Percentiles rank a stretch among this genome's conserved stretches.
Conservation (phyloP, 2,888 invertebrate genomes). For the Melipona bicolor region DNA sequence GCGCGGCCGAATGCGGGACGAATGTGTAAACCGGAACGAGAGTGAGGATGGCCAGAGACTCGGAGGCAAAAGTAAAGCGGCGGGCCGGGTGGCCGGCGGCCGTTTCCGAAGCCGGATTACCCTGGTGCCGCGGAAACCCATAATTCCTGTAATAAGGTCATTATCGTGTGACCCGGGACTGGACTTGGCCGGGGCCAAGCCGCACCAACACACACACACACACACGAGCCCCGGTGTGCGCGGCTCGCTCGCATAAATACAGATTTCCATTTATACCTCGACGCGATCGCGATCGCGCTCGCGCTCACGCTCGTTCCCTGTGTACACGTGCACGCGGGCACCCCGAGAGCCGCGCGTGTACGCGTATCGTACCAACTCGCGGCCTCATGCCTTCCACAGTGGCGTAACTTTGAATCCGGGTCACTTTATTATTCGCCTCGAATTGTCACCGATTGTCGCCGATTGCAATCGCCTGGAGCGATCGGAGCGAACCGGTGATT, state of each 20-base stretch:
- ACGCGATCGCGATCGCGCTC: constrained; percentile 1
- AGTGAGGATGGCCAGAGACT: not conserved
- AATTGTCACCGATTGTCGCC: not conserved
- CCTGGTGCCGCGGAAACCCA: constrained; percentile 60
- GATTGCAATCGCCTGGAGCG: not conserved
- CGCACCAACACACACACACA: constrained; percentile 28
- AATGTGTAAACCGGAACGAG: constrained; percentile 52
- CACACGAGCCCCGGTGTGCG: not conserved
- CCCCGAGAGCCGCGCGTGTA: not conserved
- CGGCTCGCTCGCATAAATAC: constrained; percentile 58
- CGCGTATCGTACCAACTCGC: constrained; percentile 35
- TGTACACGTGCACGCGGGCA: not conserved
- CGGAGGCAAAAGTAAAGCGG: constrained; percentile 47
- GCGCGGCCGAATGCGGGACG: not conserved
- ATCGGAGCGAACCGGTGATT: no score
- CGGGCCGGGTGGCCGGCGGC: constrained; percentile 31
- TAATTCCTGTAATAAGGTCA: constrained; percentile 73
- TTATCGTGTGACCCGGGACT: constrained; percentile 71
- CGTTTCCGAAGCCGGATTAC: constrained; percentile 60
- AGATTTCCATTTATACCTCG: constrained; percentile 62
- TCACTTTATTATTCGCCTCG: not conserved
- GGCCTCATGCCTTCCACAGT: constrained; percentile 45
- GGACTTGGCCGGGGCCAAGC: constrained; percentile 32
- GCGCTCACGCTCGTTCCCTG: not conserved
- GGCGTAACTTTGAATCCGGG: constrained; percentile 62